These are phyloP conservation scores for Squalus acanthias DNA, from an alignment of 2,797 vertebrate genomes.

Conservation along the genomic window DNA sequence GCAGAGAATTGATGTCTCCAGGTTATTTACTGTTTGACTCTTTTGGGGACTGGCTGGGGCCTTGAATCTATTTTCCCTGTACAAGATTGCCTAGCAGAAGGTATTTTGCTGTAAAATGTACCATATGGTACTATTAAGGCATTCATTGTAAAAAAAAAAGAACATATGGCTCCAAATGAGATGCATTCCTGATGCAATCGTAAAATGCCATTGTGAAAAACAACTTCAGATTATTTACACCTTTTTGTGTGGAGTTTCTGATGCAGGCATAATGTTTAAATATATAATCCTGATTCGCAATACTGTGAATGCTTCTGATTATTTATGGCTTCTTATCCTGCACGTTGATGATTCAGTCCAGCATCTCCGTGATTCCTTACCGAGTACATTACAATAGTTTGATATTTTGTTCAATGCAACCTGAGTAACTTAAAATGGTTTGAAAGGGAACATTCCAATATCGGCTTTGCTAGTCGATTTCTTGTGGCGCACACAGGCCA, in stretches of 20 bases:
- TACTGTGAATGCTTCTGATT: not conserved
- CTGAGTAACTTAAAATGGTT: not conserved
- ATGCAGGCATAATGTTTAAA: not conserved
- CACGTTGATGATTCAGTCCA: not conserved
- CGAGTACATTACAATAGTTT: not conserved
- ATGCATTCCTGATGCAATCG: conserved; percentile 4
- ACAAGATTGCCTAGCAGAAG: not conserved
- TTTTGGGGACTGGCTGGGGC: too few relatives aligned
- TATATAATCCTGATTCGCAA: not conserved
- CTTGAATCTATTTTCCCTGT: not conserved
- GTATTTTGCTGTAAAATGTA: not conserved
- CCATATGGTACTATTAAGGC: not conserved
- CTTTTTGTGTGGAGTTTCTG: not conserved
- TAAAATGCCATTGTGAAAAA: not conserved
- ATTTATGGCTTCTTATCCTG: not conserved
- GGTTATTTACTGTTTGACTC: too few relatives aligned
- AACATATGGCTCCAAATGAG: not conserved
- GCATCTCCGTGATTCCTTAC: not conserved
- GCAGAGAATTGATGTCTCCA: too few relatives aligned
- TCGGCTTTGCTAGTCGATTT: not conserved
- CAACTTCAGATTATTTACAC: not conserved
- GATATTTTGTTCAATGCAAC: not conserved
- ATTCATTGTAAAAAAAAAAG: not conserved
- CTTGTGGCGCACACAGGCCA: not conserved
- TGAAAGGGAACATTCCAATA: not conserved